Base-by-base conservation (phyloP, 2,113 vertebrate species). In the Hypanus sabinus region DNA sequence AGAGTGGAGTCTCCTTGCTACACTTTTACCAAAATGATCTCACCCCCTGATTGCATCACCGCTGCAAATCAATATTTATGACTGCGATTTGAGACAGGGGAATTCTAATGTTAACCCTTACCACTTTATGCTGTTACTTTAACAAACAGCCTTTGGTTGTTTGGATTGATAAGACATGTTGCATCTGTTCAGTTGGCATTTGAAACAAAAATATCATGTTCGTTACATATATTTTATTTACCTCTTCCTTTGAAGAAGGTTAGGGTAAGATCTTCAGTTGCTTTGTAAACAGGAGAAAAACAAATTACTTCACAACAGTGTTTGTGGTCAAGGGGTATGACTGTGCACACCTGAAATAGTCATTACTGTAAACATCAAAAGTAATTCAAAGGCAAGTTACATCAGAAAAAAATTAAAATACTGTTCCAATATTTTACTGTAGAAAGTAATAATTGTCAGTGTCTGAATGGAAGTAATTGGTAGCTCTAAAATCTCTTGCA, bases 21-120 rank as follows among this genome's bases (percentile, higher is more conserved):
- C 36, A 36, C n/a, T 91, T 70, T 38, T 70, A 68, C n/a, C 88
- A 38, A 36, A 33, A 91, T 70, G 88, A 91, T 70, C 62, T 91
- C 65, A 33, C 11, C n/a, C 57, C 30, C 55, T 88, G 85, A 62
- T 88, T 88, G 62, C 87, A 70, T 91, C 87, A 91, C 62, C 33
- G 1, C 88, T 91, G 88, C 88, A 91, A 70, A 91, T 91, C 88
- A 91, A 91, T 70, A 91, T 70, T 91, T 91, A 91, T n/a, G 33
- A 70, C 14, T 68, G 87, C 33, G 16, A 68, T 90, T 60, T n/a
- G 62, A 65, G 6, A 8, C n/a, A 36, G 88, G 62, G 65, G 22
- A 70, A 91, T 91, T 70, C 70, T 18, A 62, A 70, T 70, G 36
- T 91, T 91, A 91, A 91, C 88, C 88, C 14, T 22, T 36, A 30